These are phyloP conservation scores for Oostethus manadensis DNA, from an alignment of 2,113 vertebrate species.

Conservation along the genomic window DNA sequence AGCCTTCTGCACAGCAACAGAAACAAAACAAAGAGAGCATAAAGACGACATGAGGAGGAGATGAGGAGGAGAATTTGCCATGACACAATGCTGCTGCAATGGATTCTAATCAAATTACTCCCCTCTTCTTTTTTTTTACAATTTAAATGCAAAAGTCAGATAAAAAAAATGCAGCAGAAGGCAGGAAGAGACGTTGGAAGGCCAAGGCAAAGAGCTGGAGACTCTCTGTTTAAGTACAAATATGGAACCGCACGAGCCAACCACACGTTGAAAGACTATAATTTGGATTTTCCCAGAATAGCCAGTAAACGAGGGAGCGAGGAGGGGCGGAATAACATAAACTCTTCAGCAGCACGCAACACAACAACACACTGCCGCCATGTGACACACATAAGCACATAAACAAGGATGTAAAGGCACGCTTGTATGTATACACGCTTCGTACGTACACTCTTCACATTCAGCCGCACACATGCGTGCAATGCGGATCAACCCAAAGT, in stretches of 20 bases:
- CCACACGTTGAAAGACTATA: constrained; percentile 76
- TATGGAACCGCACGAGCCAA: constrained; percentile 71
- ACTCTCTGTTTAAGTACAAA: constrained; percentile 61
- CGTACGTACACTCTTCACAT: background rate
- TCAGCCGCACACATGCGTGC: background rate
- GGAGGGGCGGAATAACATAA: constrained; percentile 68
- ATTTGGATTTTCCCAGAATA: constrained; percentile 79
- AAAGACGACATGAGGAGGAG: constrained; percentile 25
- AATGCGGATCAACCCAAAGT: background rate
- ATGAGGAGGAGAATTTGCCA: background rate
- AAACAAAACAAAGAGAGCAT: constrained; percentile 46
- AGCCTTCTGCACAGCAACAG: constrained; percentile 50
- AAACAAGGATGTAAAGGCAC: background rate
- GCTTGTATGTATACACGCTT: constrained; percentile 8
- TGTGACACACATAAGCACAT: constrained; percentile 3
- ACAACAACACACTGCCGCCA: constrained; percentile 51
- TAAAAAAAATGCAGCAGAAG: background rate
- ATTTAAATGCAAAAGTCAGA: background rate
- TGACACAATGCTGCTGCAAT: no score
- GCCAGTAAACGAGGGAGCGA: constrained; percentile 70
- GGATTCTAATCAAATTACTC: background rate
- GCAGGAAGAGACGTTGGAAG: constrained; percentile 11
- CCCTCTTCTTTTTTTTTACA: background rate
- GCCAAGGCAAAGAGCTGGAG: constrained; percentile 23
- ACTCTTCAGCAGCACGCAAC: constrained; percentile 72